phyloP scores from a whole-genome alignment of 2,888 invertebrate genomes.

The Panopea generosa region DNA sequence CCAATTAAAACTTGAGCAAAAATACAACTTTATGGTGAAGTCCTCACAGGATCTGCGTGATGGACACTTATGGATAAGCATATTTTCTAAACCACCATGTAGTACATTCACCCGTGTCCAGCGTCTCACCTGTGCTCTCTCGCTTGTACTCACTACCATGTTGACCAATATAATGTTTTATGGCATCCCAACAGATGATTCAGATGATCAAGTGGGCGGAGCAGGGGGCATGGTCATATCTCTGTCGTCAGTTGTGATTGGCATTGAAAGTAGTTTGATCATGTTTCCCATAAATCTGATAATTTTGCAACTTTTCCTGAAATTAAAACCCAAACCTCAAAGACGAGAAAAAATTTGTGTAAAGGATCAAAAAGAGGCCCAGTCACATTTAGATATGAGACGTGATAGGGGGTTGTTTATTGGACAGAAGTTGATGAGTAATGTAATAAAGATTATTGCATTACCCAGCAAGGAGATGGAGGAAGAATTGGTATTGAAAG shows the following conservation, averaged over 20 bases:
- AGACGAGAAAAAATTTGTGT: neutral
- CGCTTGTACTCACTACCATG: conserved; percentile 79
- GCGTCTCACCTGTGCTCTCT: conserved; percentile 80
- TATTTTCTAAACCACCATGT: conserved; percentile 77
- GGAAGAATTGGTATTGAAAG: no score
- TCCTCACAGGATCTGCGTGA: conserved; percentile 74
- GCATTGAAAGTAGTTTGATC: conserved; percentile 73
- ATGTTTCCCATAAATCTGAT: conserved; percentile 76
- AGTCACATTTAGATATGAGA: neutral
- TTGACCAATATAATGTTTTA: conserved; percentile 82
- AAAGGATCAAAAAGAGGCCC: no score
- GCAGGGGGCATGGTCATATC: conserved; percentile 61
- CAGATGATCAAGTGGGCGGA: conserved; percentile 64
- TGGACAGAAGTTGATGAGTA: no score
- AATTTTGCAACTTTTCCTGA: conserved; percentile 72
- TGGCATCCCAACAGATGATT: conserved; percentile 75
- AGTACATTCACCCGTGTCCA: conserved; percentile 81
- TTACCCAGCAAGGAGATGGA: no score
- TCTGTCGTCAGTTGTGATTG: conserved; percentile 70
- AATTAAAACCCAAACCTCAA: conserved; percentile 46
- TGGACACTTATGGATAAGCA: conserved; percentile 82
- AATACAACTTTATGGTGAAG: conserved; percentile 68
- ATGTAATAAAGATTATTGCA: no score
- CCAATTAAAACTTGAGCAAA: conserved; percentile 43
- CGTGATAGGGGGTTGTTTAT: conserved; percentile 1